Evolutionary conservation across 2,888 invertebrate genomes (phyloP), one percentile per base, ranked within the genome.

Genomic region (Drosophila anceps): DNA sequence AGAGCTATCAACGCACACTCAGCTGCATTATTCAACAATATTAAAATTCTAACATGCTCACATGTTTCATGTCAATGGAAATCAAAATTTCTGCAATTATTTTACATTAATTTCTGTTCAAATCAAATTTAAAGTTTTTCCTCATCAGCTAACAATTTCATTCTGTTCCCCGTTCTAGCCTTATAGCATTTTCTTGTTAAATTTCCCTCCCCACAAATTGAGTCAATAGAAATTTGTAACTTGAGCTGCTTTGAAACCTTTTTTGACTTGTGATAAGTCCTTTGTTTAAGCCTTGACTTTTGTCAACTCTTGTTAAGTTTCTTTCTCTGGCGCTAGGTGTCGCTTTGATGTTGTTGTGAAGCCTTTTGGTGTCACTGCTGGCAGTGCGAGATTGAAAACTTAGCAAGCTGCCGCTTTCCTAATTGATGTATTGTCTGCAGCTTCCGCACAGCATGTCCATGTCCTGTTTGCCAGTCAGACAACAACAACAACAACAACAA

Each of bases 381-480:
- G 37, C 66, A 51, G 57, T 54, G 71, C 43, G 58, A 79, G 75
- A 75, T 79, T 79, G 71, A 68, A 71, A 75, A 71, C 79, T 79
- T 74, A 58, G 74, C 48, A 46, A 63, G 74, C 61, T 78, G 64
- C 54, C 43, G 48, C 27, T 43, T 43, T 59, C 65, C 67, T 78
- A 78, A 78, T 78, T 79, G 79, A 78, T 78, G 79, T 60, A 75
- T 75, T 79, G 71, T 54, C 63, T 35, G 24, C 61, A 50, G 68
- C 39, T 43, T 29, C 20, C 24, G 20, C 39, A 65, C 70, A 79
- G 59, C 73, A 69, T 72, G 80, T 84, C 58, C 68, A 44, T 75
- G 71, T 69, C 65, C 70, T 69, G 84, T 73, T 73, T 75, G 82
- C 81, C 75, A 78, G 63, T 64, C n/a, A 5, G 29, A 2, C 29